Evolutionary conservation across 2,797 vertebrate species (phyloP), one percentile per base, ranked within the genome.

Genomic region (Galagoides demidoff): DNA sequence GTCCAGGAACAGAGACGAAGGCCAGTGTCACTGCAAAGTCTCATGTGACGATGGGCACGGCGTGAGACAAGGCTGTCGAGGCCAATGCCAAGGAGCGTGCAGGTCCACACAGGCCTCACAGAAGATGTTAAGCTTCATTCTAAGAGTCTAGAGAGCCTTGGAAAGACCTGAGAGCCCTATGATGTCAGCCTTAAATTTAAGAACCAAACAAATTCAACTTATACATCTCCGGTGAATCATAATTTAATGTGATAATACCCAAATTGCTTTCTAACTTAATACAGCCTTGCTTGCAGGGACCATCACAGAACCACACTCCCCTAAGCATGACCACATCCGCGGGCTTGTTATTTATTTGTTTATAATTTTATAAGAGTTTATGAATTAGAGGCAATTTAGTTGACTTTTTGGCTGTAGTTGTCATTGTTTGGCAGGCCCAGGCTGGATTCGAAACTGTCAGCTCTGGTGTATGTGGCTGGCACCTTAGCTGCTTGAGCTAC

Each of bases 41-140:
- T 29, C 17, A n/a, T 16, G 31, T 11, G 39, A 5, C 12, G 52
- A n/a, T 13, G 1, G 29, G 0, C 0, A 0, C 2, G 20, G 16
- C 59, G 9, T 8, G 27, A 64, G 23, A 43, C 13, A 29, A 63
- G 13, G 16, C 29, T 22, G 5, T 14, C 16, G 66, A 68, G 52
- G 66, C n/a, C 43, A 6, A 12, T 1, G 7, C n/a, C 7, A 39
- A 19, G 22, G 17, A 25, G 34, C n/a, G 25, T 1, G 3, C 8
- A 29, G 34, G n/a, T 59, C 49, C 25, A 66, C 49, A 8, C 8
- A 31, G 83, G 31, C 49, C 49, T 7, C 16, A 4, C 17, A 22
- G 34, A 64, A 14, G 13, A 7, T 7, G 3, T 27, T 6, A 0
- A 61, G 63, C 85, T 78, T 84, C 49, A 10, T 93, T 52, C 59